Evolutionary conservation across 2,797 vertebrate genomes (phyloP), one percentile per base, ranked within the genome.

Genomic region (Sebastes matsubarae): DNA sequence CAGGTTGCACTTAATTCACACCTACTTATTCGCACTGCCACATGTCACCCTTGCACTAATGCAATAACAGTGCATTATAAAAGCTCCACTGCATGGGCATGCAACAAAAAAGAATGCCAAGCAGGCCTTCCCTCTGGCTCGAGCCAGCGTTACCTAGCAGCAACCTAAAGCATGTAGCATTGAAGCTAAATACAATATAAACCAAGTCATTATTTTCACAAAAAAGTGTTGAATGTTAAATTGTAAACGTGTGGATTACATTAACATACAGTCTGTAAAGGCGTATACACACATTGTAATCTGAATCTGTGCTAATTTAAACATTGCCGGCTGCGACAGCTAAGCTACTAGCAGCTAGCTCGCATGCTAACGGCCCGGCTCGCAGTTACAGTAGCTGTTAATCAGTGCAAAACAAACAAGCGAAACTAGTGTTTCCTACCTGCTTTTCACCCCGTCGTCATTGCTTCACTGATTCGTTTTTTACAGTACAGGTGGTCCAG

Each of bases 381-480:
- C 65, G 38, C 77, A 60, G 86, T 83, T 87, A 77, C 83, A 34
- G 69, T 38, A 68, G 25, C 57, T 38, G 57, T 29, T 59, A 59
- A 89, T 85, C 86, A 83, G 79, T 74, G 89, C 74, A 84, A 87
- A 91, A 88, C 88, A 94, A 91, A 89, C 86, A 57, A 9, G 66
- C 25, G 12, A 32, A 69, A 75, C 13, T 74, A 29, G 42, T 12
- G 63, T 18, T 18, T 63, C 92, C 27, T 96, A 97, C 97, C 97
- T 97, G 90, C 93, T 96, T 88, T 93, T 88, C 92, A 89, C 92
- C 84, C 92, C 84, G 94, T 89, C 89, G 95, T 96, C 97, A 97
- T 97, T 92, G 92, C 94, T 95, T 89, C 91, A 89, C 74, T 67
- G 54, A 38, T 38, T 38, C 12, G 12, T 0, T 38, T 38, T 38